Evolutionary conservation across 2,888 invertebrate species (phyloP), one percentile per base, ranked within the genome.

Genomic region (Caenorhabditis angaria): DNA sequence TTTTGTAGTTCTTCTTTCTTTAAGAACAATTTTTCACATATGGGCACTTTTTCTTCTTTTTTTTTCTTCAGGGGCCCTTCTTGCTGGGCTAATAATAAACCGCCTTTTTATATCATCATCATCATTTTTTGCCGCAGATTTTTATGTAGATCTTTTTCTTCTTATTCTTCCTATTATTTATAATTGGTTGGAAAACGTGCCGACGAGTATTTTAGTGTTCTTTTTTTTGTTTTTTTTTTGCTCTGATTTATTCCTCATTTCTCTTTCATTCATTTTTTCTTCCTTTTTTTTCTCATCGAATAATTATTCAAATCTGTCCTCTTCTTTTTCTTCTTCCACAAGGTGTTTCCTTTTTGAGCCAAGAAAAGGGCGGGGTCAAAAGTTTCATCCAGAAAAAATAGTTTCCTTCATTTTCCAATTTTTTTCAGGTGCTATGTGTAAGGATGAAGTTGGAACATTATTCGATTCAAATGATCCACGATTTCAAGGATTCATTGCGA

Each of bases 391-490:
- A 20, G 18, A 24, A 50, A 12, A 6, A 41, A 41, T 41, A 14
- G 14, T 53, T 61, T 41, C 28, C n/a, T n/a, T n/a, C n/a, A n/a
- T n/a, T n/a, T n/a, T n/a, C n/a, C n/a, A n/a, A 27, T 54, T 41
- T 6, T 50, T 69, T 66, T 18, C 74, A 67, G 76, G 74, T 61
- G 73, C 61, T 57, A 81, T 81, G 81, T 81, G 81, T 65, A 74
- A 78, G 25, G 69, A 74, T 64, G 78, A 81, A 51, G 70, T 76
- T 12, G 77, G 78, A 41, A 63, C 73, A 35, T 64, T 81, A 32
- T 77, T 81, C 68, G 77, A 82, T 50, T 71, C 78, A 10, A 55
- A 69, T 32, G 81, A 82, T 61, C 78, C 80, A 12, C 29, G 63
- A 10, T 76, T 80, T 0, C 59, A 60, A 4, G 61, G 68, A 8